Base-by-base conservation (phyloP, 53 echinoderm and acorn worm genomes). In the Crossaster papposus region DNA sequence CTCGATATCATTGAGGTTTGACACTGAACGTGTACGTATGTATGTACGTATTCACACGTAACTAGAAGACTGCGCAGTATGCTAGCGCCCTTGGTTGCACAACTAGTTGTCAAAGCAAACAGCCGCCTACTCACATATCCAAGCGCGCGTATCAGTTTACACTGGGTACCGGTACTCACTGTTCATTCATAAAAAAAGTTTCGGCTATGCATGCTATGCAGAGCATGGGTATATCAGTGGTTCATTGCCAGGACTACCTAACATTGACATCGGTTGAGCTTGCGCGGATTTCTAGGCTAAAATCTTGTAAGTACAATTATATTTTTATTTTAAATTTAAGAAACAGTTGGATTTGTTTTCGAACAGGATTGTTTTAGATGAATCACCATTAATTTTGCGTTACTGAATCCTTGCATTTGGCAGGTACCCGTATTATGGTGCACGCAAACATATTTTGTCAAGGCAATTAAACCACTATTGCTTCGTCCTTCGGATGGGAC, bases 71-170 rank as follows among this genome's bases (percentile, higher is more conserved):
- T 50, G 29, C 24, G 32, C 31, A n/a, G 78, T n/a, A n/a, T n/a
- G 23, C 74, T 70, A 72, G 85, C 72, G 83, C 73, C 85, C 87
- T 87, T 87, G 87, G 87, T 76, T 87, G 64, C 77, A 38, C 11
- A 0, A 12, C 71, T 30, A 76, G 87, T 87, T 87, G 87, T 87
- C 87, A 87, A 87, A 87, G 87, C 87, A 87, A 87, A 87, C 64
- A 87, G 36, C 75, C 87, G 87, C 87, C 87, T 87, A 87, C 87
- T 72, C 87, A 87, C n/a, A n/a, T n/a, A n/a, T n/a, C n/a, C 87
- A 37, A n/a, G n/a, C 30, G 30, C 1, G 65, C 30, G 23, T 72
- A 87, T 87, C 87, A 24, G 33, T 87, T 87, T 72, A 58, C 58
- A 84, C 72, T 29, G 24, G 84, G 7, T 64, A 36, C 51, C 44